Evolutionary conservation across 2,797 vertebrate genomes (phyloP).

Genomic region (Anguilla pacifica): DNA sequence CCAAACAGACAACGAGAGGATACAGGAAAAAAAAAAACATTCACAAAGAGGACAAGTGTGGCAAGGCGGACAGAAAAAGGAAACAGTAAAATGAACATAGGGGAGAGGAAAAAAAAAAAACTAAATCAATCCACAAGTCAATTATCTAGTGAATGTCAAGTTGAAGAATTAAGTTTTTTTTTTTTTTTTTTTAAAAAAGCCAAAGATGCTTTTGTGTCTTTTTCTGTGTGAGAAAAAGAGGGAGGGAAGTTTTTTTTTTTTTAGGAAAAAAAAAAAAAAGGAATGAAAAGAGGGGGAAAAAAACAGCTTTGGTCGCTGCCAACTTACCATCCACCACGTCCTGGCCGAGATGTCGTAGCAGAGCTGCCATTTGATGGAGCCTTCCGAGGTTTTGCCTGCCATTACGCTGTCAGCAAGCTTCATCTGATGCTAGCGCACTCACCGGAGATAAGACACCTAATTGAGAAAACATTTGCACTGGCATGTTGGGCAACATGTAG

Average conservation of each 20-base stretch:
- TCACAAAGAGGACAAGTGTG: constrained; percentile 72
- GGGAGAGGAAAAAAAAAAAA: constrained; percentile 46
- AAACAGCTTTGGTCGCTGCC: constrained; percentile 81
- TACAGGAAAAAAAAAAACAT: constrained; percentile 30
- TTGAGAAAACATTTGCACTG: constrained; percentile 98
- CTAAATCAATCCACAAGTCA: constrained; percentile 77
- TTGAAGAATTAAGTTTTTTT: constrained; percentile 36
- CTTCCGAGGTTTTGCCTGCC: constrained; percentile 97
- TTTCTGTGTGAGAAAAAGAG: constrained; percentile 44
- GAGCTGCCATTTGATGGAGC: constrained; percentile 99
- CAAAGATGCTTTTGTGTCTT: constrained; percentile 78
- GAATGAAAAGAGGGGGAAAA: constrained; percentile 71
- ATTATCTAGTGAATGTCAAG: constrained; percentile 82
- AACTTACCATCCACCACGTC: constrained; percentile 99
- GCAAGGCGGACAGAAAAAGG: constrained; percentile 71
- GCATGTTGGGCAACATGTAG: constrained; percentile 99
- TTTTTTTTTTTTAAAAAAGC: constrained; percentile 49
- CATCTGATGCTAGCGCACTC: constrained; percentile 96
- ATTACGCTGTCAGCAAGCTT: constrained; percentile 98
- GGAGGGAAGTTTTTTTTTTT: constrained; percentile 77
- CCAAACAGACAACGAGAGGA: constrained; percentile 39
- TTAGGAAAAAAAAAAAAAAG: constrained; percentile 77
- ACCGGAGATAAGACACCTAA: constrained; percentile 97
- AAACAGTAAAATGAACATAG: constrained; percentile 68
- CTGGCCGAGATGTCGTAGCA: constrained; percentile 99